phyloP scores from a whole-genome alignment of 2,888 invertebrate genomes.

The Xanthorhoe spadicearia region DNA sequence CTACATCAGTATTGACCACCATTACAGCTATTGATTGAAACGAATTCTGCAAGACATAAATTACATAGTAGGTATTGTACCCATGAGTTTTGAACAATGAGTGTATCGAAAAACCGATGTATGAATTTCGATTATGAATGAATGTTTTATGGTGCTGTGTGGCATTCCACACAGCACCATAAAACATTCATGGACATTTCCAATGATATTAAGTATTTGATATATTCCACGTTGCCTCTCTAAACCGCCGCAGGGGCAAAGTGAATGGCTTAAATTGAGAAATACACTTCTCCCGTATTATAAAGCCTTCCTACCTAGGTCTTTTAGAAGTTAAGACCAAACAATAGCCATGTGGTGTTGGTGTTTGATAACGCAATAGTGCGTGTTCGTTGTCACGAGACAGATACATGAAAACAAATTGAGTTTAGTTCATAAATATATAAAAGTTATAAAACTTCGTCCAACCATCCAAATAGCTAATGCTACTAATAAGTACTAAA shows the following conservation, averaged over 20 bases:
- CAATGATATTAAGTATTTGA: no score
- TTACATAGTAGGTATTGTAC: neutral
- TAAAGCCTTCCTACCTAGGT: neutral
- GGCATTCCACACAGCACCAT: no score
- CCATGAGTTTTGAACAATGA: neutral
- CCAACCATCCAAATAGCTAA: no score
- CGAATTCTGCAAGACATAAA: conserved; percentile 87
- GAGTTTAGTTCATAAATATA: no score
- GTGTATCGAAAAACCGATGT: neutral
- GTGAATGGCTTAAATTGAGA: no score
- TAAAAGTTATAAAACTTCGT: no score
- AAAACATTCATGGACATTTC: neutral
- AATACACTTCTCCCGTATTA: neutral
- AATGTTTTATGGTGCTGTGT: neutral
- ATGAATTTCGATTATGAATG: neutral
- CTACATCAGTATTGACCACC: conserved; percentile 86
- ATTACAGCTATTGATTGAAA: conserved; percentile 97
- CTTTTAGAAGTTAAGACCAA: neutral
- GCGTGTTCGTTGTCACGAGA: neutral
- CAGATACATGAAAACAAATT: neutral
- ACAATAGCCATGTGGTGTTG: neutral
- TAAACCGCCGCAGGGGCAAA: no score
- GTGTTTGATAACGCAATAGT: neutral
- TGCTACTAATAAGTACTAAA: no score
- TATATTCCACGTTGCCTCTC: no score